These are phyloP conservation scores for Holothuria glaberrima DNA, from an alignment of 35 echinoderm and acorn worm genomes.

Conservation along the genomic window DNA sequence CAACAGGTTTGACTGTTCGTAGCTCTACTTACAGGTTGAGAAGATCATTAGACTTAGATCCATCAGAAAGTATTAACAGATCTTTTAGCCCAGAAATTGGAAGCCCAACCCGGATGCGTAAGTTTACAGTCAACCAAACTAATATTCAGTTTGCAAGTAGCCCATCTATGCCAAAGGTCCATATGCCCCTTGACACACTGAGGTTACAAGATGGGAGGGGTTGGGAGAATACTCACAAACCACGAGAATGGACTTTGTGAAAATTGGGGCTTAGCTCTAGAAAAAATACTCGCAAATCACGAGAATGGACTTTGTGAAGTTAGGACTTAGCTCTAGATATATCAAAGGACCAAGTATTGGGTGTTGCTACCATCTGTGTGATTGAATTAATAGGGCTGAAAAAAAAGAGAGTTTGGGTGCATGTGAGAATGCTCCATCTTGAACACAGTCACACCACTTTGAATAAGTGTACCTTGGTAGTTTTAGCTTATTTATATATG, in stretches of 20 bases:
- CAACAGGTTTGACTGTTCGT: conserved; percentile 10
- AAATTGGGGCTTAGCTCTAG: neutral
- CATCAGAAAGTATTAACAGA: conserved; percentile 42
- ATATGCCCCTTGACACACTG: conserved; percentile 71
- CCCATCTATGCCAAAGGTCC: conserved; percentile 82
- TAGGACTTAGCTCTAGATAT: neutral
- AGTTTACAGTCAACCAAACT: conserved; percentile 36
- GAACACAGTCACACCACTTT: too few species aligned
- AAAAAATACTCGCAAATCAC: conserved; percentile 61
- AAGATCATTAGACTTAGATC: conserved; percentile 39
- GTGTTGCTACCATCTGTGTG: too few species aligned
- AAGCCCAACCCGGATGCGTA: conserved; percentile 49
- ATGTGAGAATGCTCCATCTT: too few species aligned
- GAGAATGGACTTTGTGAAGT: conserved; percentile 83
- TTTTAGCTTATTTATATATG: too few species aligned
- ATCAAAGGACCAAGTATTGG: too few species aligned
- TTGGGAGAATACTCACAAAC: conserved; percentile 69
- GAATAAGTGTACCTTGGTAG: too few species aligned
- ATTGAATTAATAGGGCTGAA: too few species aligned
- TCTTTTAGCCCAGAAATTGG: conserved; percentile 58
- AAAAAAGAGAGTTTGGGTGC: too few species aligned
- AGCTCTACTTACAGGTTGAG: conserved; percentile 39
- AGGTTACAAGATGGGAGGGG: conserved; percentile 68
- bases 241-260: conserved; percentile 87
- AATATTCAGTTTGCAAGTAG: conserved; percentile 79